A percentile compares a stretch with the other conserved stretches of the same genome.
phyloP scores from a whole-genome alignment of 2,888 invertebrate species.

The Cerastis leucographa region DNA sequence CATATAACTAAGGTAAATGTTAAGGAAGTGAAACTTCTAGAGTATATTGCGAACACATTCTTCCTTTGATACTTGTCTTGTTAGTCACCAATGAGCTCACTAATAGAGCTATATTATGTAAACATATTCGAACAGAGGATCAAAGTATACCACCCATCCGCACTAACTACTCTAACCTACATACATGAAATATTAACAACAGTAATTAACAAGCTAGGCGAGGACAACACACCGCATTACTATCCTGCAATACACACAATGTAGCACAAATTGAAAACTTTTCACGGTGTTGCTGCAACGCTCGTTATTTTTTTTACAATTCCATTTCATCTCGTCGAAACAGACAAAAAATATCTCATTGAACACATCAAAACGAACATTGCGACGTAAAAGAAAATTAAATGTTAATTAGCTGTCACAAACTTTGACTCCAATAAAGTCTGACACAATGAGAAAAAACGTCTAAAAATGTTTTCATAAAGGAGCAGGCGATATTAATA shows the following conservation, averaged over 20 bases:
- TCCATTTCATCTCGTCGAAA: slow-evolving; percentile 69
- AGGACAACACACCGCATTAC: slow-evolving; percentile 58
- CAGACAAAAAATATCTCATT: slow-evolving; percentile 64
- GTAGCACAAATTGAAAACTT: slow-evolving; percentile 70
- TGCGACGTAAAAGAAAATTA: slow-evolving; percentile 62
- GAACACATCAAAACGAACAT: slow-evolving; percentile 40
- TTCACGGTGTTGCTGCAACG: slow-evolving; percentile 51
- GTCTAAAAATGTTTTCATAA: slow-evolving; percentile 62
- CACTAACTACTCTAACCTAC: slow-evolving; percentile 51
- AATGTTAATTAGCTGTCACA: slow-evolving; percentile 74
- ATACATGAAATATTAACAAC: slow-evolving; percentile 60
- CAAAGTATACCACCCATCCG: slow-evolving; percentile 44
- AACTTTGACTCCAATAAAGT: slow-evolving; percentile 70
- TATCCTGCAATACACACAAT: slow-evolving; percentile 39
- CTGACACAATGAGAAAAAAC: slow-evolving; percentile 62
- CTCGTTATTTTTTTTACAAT: slow-evolving; percentile 69
- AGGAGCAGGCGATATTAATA: slow-evolving; percentile 65
- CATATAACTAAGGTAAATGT: neutral
- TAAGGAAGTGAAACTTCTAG: slow-evolving; percentile 17
- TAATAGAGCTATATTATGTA: slow-evolving; percentile 33
- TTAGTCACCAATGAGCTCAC: slow-evolving; percentile 23
- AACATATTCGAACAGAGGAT: slow-evolving; percentile 38
- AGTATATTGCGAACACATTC: slow-evolving; percentile 21
- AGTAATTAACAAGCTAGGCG: slow-evolving; percentile 67
- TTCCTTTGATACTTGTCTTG: slow-evolving; percentile 7